Base-by-base conservation (phyloP, 37 sponge, comb jelly and placozoan species). In the Aphrocallistes beatrix region DNA sequence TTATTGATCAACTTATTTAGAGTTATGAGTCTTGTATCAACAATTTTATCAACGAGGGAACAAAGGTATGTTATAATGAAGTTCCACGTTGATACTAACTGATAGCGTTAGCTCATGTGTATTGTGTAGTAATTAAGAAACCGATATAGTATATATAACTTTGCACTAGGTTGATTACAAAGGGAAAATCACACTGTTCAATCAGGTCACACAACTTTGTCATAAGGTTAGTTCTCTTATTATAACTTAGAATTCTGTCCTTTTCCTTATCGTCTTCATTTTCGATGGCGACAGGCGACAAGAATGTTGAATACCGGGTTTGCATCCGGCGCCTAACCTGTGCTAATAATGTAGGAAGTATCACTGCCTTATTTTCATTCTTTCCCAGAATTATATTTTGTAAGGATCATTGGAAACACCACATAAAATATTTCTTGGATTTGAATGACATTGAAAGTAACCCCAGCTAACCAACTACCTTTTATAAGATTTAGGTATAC, bases 231-330 rank as follows among this genome's bases (percentile, higher is more conserved):
- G 75, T 60, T 60, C 34, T 19, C 8, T 6, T 60, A 19, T 21
- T 25, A 60, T 19, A 3, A 60, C 34, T 60, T 13, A 21, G 8
- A 32, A n/a, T n/a, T n/a, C n/a, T n/a, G 10, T 21, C 75, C 8
- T 25, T 13, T 60, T 60, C 10, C 34, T 60, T 19, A 60, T 13
- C 21, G 45, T 42, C 6, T 42, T n/a, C n/a, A n/a, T n/a, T n/a
- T n/a, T n/a, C n/a, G n/a, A 42, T 42, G 75, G 75, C 75, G 75
- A 60, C 75, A 60, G 75, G 75, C 75, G n/a, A 60, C 75, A 60
- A n/a, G n/a, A n/a, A 25, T 32, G 75, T 60, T 60, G 75, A 60
- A 60, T 60, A 60, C 75, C 75, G 75, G 34, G 75, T 25, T 60
- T 25, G 75, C 75, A 60, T 60, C 75, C 75, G 75, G 75, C 75